Percentiles rank a stretch among this genome's conserved stretches.
phyloP scores from a whole-genome alignment of 2,888 invertebrate species.

The Tachina lurida region DNA sequence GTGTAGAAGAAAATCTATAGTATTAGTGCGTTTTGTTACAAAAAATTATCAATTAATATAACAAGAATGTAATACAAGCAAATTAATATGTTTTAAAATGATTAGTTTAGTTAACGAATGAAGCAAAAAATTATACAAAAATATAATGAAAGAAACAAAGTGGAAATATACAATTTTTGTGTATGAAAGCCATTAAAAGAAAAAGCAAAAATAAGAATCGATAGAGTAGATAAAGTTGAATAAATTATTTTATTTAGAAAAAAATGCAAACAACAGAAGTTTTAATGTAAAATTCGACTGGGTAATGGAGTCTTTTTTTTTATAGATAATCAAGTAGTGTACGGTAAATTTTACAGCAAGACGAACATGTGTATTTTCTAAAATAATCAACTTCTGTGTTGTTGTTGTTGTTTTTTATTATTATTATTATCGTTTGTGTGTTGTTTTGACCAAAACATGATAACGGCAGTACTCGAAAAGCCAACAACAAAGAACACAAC shows the following conservation, averaged over 20 bases:
- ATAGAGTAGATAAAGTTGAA: constrained; percentile 40
- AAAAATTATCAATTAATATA: constrained; percentile 13
- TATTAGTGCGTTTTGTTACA: constrained; percentile 24
- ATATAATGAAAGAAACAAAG: constrained; percentile 20
- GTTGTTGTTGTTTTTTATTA: constrained; percentile 18
- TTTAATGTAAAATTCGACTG: not conserved
- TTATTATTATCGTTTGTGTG: constrained; percentile 38
- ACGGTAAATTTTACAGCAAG: not conserved
- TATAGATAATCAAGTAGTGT: too few species aligned
- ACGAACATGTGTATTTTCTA: not conserved
- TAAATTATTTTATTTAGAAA: constrained; percentile 19
- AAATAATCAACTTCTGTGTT: not conserved
- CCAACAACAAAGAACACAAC: constrained; percentile 10
- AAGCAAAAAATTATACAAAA: constrained; percentile 17
- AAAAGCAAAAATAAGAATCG: constrained; percentile 6
- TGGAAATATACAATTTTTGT: constrained; percentile 11
- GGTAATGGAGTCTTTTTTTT: not conserved
- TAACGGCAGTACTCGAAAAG: constrained; percentile 37
- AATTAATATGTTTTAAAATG: constrained; percentile 14
- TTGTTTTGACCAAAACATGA: constrained; percentile 62
- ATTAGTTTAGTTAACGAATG: constrained; percentile 25
- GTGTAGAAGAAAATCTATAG: constrained; percentile 29
- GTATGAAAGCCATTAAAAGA: constrained; percentile 24
- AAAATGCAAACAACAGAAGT: constrained; percentile 1
- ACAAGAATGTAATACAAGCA: constrained; percentile 24